phyloP scores from a whole-genome alignment of 2,113 vertebrate genomes.

The Oryzias curvinotus region DNA sequence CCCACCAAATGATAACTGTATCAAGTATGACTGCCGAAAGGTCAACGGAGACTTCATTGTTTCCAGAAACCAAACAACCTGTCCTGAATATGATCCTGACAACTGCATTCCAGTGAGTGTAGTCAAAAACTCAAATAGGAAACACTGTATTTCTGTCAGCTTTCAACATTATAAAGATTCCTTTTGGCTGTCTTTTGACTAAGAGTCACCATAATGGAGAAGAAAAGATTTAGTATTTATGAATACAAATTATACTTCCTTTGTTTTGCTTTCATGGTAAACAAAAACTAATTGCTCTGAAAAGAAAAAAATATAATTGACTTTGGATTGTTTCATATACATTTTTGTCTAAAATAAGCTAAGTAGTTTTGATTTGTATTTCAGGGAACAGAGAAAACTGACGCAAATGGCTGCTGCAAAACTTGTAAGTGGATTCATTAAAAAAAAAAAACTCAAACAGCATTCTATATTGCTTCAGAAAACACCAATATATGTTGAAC shows the following conservation, averaged over 20 bases:
- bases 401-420: slow-evolving; percentile 73
- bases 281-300: background rate
- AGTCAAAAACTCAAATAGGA: background rate
- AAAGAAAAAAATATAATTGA: background rate
- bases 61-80: slow-evolving; percentile 23
- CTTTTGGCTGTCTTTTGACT: background rate
- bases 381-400: slow-evolving; percentile 71
- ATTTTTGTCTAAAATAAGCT: background rate
- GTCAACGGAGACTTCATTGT: slow-evolving; percentile 45
- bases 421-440: slow-evolving; percentile 65
- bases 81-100: slow-evolving; percentile 59
- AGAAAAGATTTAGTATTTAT: no score
- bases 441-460: background rate
- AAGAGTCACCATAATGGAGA: background rate
- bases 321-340: no score
- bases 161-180: background rate
- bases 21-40: slow-evolving; percentile 73
- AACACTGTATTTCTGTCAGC: no score
- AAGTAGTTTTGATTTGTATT: slow-evolving; percentile 18
- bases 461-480: background rate
- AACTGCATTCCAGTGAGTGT: slow-evolving; percentile 80
- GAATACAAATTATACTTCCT: no score
- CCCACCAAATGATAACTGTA: slow-evolving; percentile 70
- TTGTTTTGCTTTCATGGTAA: no score
- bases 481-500: no score